Evolutionary conservation across 2,113 vertebrate species (phyloP).

Genomic region (Vidua chalybeata): DNA sequence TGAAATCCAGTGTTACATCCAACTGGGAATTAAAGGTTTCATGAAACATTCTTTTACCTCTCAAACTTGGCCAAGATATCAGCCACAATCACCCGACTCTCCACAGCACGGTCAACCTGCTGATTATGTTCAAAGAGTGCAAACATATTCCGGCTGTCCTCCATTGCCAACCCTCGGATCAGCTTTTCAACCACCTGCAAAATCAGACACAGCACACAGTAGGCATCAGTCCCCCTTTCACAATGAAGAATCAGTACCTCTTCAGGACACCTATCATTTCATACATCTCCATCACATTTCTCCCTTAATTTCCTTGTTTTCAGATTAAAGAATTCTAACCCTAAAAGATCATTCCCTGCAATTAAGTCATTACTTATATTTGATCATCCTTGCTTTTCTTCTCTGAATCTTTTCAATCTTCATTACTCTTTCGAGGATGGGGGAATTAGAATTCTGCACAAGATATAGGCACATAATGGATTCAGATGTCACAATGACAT

Average conservation of each 20-base stretch:
- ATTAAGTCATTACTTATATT: not conserved
- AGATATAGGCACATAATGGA: not conserved
- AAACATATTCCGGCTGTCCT: conserved; percentile 76
- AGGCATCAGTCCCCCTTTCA: not conserved
- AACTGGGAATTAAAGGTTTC: not conserved
- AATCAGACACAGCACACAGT: not conserved
- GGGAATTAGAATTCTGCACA: not conserved
- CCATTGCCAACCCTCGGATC: conserved; percentile 75
- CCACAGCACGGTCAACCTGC: conserved; percentile 69
- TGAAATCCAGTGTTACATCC: not conserved
- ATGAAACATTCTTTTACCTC: conserved; percentile 41
- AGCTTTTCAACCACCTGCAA: conserved; percentile 75
- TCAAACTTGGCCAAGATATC: conserved; percentile 78
- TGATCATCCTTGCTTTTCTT: not conserved
- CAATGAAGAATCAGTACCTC: not conserved
- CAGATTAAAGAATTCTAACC: not conserved
- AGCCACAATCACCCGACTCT: conserved; percentile 75
- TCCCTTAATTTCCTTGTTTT: not conserved
- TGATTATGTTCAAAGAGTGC: conserved; percentile 74
- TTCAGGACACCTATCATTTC: not conserved
- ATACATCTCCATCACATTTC: not conserved
- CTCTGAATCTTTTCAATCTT: not conserved
- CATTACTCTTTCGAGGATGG: not conserved
- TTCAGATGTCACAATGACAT: not conserved
- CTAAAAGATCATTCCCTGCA: not conserved